phyloP scores from a whole-genome alignment of 2,888 invertebrate genomes.

The Xestia ashworthii region DNA sequence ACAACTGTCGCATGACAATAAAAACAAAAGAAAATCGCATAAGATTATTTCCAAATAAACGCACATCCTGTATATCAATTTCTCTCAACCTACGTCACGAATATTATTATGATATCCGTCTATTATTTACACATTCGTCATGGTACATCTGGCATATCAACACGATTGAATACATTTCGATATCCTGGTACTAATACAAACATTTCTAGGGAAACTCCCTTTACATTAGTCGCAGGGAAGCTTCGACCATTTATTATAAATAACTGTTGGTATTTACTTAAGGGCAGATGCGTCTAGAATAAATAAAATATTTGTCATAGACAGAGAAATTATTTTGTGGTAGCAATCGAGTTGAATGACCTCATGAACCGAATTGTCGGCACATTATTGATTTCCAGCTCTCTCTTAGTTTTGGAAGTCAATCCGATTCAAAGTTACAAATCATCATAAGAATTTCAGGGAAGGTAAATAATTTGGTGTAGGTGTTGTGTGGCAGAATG shows the following conservation, averaged over 20 bases:
- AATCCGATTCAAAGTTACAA: neutral
- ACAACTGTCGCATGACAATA: neutral
- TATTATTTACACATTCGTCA: conserved; percentile 49
- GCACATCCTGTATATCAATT: conserved; percentile 19
- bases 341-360: neutral
- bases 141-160: conserved; percentile 32
- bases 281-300: neutral
- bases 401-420: neutral
- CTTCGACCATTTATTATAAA: conserved; percentile 27
- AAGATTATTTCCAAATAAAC: neutral
- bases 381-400: neutral
- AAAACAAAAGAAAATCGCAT: neutral
- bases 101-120: conserved; percentile 32
- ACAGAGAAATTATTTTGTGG: neutral
- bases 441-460: neutral
- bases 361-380: neutral
- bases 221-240: conserved; percentile 37
- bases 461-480: neutral
- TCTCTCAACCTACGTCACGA: conserved; percentile 21
- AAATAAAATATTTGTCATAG: neutral
- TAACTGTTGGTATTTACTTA: conserved; percentile 29
- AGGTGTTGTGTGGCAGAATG: neutral
- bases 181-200: conserved; percentile 40
- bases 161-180: conserved; percentile 44
- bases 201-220: conserved; percentile 37